These are phyloP conservation scores for Amyelois transitella DNA, from an alignment of 1,140 invertebrate species.

Conservation along the genomic window DNA sequence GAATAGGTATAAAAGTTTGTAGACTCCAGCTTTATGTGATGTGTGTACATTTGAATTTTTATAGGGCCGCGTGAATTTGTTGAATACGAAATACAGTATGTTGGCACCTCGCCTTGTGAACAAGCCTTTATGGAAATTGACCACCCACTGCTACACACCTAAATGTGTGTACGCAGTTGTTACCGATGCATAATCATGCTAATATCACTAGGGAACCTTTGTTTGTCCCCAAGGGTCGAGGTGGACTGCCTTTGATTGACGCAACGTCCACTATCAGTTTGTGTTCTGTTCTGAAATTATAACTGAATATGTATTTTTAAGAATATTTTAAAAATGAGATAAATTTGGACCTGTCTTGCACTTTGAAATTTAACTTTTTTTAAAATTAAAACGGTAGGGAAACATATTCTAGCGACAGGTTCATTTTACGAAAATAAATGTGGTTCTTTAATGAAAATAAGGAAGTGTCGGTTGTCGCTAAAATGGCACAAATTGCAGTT, in stretches of 20 bases:
- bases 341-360: no score
- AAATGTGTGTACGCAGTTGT: neutral
- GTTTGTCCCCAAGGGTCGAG: neutral
- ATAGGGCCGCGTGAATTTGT: slow-evolving; percentile 14
- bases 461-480: no score
- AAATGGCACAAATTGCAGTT: no score
- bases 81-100: slow-evolving; percentile 15
- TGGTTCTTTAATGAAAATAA: no score
- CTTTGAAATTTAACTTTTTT: no score
- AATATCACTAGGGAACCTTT: neutral
- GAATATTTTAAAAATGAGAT: no score
- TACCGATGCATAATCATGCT: neutral
- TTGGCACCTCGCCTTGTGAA: neutral
- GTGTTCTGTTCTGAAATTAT: no score
- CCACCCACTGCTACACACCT: neutral
- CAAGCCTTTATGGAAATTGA: neutral
- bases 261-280: no score
- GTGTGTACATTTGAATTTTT: slow-evolving; percentile 21
- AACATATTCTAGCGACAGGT: no score
- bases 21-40: slow-evolving; percentile 6
- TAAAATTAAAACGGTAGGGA: no score
- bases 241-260: neutral
- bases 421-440: no score
- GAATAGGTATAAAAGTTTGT: slow-evolving; percentile 4
- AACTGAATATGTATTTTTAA: no score